Percentiles rank a stretch among this genome's conserved stretches.
These are phyloP conservation scores for Aythya baeri DNA, from an alignment of 2,113 vertebrate genomes.

Conservation along the genomic window DNA sequence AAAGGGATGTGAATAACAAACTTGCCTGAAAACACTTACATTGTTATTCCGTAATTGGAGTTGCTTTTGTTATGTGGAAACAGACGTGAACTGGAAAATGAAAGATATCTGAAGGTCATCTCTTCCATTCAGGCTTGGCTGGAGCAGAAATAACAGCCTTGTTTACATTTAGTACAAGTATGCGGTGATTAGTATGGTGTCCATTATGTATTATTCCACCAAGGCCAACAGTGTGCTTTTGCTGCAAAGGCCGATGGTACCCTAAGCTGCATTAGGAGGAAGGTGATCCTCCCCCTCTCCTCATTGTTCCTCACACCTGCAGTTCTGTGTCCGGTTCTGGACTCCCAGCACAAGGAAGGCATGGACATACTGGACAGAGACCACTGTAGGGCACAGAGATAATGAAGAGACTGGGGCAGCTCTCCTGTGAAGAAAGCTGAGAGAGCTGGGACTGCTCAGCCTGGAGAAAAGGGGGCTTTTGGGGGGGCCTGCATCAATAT, in stretches of 20 bases:
- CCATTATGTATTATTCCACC: not conserved
- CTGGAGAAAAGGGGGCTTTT: not conserved
- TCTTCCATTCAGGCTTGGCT: not conserved
- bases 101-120: conserved; percentile 20
- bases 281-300: not conserved
- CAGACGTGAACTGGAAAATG: not conserved
- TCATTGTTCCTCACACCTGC: not conserved
- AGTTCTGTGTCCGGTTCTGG: not conserved
- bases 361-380: not conserved
- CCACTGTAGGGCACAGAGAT: not conserved
- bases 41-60: not conserved
- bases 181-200: not conserved
- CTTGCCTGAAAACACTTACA: not conserved
- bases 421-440: not conserved
- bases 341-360: not conserved
- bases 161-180: not conserved
- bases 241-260: not conserved
- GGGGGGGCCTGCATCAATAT: not conserved
- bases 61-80: not conserved
- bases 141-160: not conserved
- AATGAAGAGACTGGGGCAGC: not conserved
- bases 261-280: not conserved
- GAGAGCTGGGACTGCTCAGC: not conserved
- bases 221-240: not conserved
- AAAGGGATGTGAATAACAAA: not conserved